These are phyloP conservation scores for Labroides dimidiatus DNA, from an alignment of 2,797 vertebrate genomes.

Conservation along the genomic window DNA sequence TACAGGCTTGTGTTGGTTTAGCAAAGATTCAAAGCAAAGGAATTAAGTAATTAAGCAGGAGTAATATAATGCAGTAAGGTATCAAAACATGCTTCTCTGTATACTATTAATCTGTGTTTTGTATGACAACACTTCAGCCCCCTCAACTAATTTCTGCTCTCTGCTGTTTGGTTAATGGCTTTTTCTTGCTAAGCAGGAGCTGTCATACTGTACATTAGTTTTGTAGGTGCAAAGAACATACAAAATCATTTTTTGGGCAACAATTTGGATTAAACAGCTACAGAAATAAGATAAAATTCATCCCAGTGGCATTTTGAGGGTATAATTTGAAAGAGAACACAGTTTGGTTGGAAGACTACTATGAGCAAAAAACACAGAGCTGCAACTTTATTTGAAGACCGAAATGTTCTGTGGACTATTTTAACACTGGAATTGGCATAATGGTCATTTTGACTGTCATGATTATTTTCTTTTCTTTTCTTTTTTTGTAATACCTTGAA, in stretches of 20 bases:
- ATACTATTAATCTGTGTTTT: constrained; percentile 27
- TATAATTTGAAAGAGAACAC: constrained; percentile 11
- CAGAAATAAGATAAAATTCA: constrained; percentile 44
- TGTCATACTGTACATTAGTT: constrained; percentile 41
- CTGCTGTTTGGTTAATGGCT: constrained; percentile 35
- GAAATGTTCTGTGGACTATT: too few relatives aligned
- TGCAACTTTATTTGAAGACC: neutral
- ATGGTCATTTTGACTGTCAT: too few relatives aligned
- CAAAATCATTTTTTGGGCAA: constrained; percentile 39
- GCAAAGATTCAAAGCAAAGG: constrained; percentile 24
- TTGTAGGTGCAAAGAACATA: constrained; percentile 46
- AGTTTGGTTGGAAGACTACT: constrained; percentile 2
- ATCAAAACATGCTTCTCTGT: constrained; percentile 27
- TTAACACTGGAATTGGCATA: too few relatives aligned
- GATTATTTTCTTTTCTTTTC: too few relatives aligned
- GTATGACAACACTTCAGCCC: neutral
- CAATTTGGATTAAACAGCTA: constrained; percentile 44
- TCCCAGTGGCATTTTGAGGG: constrained; percentile 6
- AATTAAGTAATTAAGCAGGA: constrained; percentile 21
- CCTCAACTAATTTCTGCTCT: constrained; percentile 30
- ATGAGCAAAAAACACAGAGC: neutral
- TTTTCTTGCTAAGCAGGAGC: constrained; percentile 36
- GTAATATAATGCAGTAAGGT: constrained; percentile 29
- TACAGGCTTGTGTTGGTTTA: neutral
- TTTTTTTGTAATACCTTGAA: too few relatives aligned